Percentiles rank a stretch among this genome's conserved stretches.
phyloP scores from a whole-genome alignment of 2,888 invertebrate species.

The Melanchra persicariae region DNA sequence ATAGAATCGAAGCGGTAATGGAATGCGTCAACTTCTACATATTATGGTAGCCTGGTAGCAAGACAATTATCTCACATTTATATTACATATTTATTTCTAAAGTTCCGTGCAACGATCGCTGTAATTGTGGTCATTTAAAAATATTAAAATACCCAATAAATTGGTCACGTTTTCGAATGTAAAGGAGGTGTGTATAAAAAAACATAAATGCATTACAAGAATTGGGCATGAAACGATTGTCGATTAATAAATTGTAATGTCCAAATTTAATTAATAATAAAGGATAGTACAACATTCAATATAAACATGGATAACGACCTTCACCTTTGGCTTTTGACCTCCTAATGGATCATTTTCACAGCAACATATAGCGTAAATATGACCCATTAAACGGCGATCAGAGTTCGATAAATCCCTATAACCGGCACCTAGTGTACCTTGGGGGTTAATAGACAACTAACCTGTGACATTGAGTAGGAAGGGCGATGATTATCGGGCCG shows the following conservation, averaged over 20 bases:
- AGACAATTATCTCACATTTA: slow-evolving; percentile 57
- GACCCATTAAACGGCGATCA: slow-evolving; percentile 61
- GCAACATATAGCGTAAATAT: slow-evolving; percentile 60
- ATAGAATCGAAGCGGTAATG: slow-evolving; percentile 63
- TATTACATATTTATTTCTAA: slow-evolving; percentile 42
- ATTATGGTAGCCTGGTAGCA: slow-evolving; percentile 53
- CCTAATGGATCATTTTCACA: slow-evolving; percentile 60
- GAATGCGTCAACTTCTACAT: slow-evolving; percentile 62
- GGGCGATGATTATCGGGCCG: slow-evolving; percentile 64
- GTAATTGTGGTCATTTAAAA: slow-evolving; percentile 37
- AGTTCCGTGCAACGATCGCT: slow-evolving; percentile 12
- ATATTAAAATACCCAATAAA: slow-evolving; percentile 40
- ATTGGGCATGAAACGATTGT: slow-evolving; percentile 1
- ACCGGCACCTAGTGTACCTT: slow-evolving; percentile 54
- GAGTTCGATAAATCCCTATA: slow-evolving; percentile 57
- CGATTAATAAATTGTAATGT: slow-evolving; percentile 28
- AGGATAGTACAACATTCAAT: slow-evolving; percentile 52
- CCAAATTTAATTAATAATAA: slow-evolving; percentile 29
- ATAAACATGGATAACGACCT: slow-evolving; percentile 36
- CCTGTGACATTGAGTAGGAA: slow-evolving; percentile 70
- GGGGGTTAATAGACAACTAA: slow-evolving; percentile 70
- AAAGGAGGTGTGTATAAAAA: slow-evolving; percentile 20
- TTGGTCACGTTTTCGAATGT: slow-evolving; percentile 48
- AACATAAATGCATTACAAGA: slow-evolving; percentile 5
- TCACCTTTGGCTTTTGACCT: slow-evolving; percentile 47